Evolutionary conservation across 2,888 invertebrate genomes (phyloP).

Genomic region (Onchidella celtica): DNA sequence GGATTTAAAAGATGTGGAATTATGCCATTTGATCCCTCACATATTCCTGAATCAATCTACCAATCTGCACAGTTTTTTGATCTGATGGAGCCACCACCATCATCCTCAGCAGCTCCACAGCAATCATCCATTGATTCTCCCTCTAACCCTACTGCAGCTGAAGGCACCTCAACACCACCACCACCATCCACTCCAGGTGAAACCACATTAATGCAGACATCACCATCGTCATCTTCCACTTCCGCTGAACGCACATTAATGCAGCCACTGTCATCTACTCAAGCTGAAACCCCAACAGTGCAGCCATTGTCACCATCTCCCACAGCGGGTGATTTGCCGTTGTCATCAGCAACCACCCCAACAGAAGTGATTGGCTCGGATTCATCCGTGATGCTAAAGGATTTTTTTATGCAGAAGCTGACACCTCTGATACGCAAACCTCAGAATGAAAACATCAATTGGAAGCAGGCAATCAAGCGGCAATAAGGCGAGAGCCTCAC

Average conservation of each 20-base stretch:
- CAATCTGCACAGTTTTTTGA: constrained; percentile 23
- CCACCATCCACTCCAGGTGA: background rate
- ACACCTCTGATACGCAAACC: constrained; percentile 22
- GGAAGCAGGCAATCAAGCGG: constrained; percentile 8
- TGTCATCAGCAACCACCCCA: background rate
- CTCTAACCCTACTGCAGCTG: background rate
- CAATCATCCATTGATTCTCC: background rate
- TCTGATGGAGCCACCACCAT: background rate
- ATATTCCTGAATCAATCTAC: background rate
- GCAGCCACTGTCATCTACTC: background rate
- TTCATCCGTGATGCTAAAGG: constrained; percentile 12
- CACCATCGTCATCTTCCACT: background rate
- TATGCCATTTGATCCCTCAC: constrained; percentile 34
- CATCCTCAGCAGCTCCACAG: background rate
- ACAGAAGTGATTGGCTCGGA: background rate
- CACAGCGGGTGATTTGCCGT: background rate
- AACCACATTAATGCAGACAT: background rate
- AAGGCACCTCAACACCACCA: background rate
- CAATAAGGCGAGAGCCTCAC: constrained; percentile 43
- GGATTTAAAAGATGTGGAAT: constrained; percentile 43
- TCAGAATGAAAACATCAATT: background rate
- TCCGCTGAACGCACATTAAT: background rate
- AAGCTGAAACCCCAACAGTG: background rate
- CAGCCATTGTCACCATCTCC: background rate
- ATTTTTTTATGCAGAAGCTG: constrained; percentile 37